Conservation (phyloP, 1,140 invertebrate genomes). For the Temnothorax curvispinosus region DNA sequence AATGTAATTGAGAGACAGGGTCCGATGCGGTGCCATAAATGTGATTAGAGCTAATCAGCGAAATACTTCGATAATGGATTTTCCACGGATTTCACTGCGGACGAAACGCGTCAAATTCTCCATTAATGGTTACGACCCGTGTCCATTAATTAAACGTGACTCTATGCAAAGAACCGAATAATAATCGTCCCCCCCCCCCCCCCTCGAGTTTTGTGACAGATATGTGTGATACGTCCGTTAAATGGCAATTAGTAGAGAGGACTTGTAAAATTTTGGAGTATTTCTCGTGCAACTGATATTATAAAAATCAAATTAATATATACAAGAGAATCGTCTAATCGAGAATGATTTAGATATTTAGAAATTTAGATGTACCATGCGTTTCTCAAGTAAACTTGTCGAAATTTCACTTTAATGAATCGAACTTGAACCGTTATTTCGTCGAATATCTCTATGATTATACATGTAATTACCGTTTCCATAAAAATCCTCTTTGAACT, state of each 20-base stretch:
- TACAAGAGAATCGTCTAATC: not conserved
- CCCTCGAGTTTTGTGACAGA: not conserved
- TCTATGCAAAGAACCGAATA: not conserved
- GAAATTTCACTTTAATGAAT: not conserved
- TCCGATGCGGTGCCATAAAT: constrained; percentile 3
- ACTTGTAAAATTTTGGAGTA: not conserved
- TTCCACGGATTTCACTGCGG: not conserved
- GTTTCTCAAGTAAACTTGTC: constrained; percentile 1
- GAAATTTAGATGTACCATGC: too few relatives aligned
- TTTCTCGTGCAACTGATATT: not conserved
- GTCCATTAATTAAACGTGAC: constrained; percentile 8
- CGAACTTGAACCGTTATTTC: not conserved
- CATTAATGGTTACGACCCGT: not conserved
- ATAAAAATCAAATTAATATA: not conserved
- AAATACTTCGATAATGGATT: constrained; percentile 7
- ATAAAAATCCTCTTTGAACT: not conserved
- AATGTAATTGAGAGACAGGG: constrained; percentile 7
- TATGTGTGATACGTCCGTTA: not conserved
- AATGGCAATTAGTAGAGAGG: not conserved
- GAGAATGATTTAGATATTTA: not conserved
- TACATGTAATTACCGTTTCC: not conserved
- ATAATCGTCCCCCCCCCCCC: not conserved
- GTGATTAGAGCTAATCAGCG: constrained; percentile 13
- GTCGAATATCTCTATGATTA: not conserved
- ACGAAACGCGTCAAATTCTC: constrained; percentile 14